Conservation (phyloP, 2,888 invertebrate species). For the Cynaeus angustus region DNA sequence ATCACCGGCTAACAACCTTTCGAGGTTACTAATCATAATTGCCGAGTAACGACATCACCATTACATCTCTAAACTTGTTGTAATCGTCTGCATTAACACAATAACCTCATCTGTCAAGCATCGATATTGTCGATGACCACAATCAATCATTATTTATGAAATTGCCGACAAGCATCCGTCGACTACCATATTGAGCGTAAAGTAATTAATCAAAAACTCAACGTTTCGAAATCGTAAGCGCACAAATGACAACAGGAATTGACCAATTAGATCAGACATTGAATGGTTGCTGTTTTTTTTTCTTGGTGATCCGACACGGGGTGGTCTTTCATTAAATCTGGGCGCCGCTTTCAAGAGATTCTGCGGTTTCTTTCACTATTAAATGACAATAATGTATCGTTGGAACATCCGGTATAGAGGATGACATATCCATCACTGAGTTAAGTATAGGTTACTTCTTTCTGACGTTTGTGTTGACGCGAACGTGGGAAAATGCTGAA, state of each 20-base stretch:
- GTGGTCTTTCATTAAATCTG: slow-evolving; percentile 64
- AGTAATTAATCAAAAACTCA: slow-evolving; percentile 54
- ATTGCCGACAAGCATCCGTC: slow-evolving; percentile 56
- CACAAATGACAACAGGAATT: slow-evolving; percentile 47
- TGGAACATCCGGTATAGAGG: slow-evolving; percentile 63
- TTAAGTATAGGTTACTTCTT: slow-evolving; percentile 19
- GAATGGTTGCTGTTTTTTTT: slow-evolving; percentile 45
- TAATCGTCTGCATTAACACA: slow-evolving; percentile 41
- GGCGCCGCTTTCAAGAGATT: slow-evolving; percentile 58
- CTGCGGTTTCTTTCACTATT: slow-evolving; percentile 62
- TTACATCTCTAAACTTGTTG: slow-evolving; percentile 41
- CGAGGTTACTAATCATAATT: slow-evolving; percentile 30
- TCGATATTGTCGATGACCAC: slow-evolving; percentile 40
- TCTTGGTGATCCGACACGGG: slow-evolving; percentile 55
- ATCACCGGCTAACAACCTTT: slow-evolving; percentile 12
- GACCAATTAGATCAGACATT: slow-evolving; percentile 46
- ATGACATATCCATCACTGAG: slow-evolving; percentile 62
- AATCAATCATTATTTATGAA: slow-evolving; percentile 58
- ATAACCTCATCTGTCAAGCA: slow-evolving; percentile 36
- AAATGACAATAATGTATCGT: slow-evolving; percentile 62
- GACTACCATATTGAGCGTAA: slow-evolving; percentile 56
- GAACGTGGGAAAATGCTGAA: slow-evolving; percentile 20
- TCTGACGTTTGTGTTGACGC: slow-evolving; percentile 18
- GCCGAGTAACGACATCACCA: slow-evolving; percentile 42
- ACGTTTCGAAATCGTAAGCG: slow-evolving; percentile 19